Conservation (phyloP, 30 jellyfish, hydroid and myxozoan genomes). For the Catostylus mosaicus region DNA sequence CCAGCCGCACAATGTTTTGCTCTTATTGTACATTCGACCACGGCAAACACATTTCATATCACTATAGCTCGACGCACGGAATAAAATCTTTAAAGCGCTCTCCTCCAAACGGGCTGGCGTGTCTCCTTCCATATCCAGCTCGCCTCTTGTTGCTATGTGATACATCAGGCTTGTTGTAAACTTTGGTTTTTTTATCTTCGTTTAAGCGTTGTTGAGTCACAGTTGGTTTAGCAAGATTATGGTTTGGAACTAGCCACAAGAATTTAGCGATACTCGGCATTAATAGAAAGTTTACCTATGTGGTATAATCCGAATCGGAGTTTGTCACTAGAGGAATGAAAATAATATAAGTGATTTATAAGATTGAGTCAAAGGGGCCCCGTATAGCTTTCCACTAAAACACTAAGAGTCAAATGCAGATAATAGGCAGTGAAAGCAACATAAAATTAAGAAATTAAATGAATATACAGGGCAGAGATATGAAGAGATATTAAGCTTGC, state of each 20-base stretch:
- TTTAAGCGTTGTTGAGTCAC: no score
- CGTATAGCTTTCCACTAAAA: no score
- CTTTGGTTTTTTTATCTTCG: neutral
- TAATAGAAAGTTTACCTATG: neutral
- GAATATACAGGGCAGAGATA: no score
- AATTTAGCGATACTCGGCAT: neutral
- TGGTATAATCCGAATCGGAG: no score
- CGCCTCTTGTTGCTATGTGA: constrained; percentile 2
- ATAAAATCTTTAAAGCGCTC: constrained; percentile 15
- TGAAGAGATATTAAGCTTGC: no score
- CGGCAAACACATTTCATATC: neutral
- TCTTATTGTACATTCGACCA: neutral
- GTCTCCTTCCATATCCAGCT: constrained; percentile 36
- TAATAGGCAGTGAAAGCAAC: no score
- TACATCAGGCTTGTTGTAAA: neutral
- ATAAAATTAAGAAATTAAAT: no score
- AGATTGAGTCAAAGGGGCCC: no score
- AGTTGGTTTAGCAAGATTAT: no score
- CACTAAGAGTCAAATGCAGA: no score
- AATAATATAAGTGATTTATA: no score
- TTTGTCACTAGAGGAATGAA: no score
- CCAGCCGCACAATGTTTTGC: constrained; percentile 24
- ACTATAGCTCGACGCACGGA: neutral
- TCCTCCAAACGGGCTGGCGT: constrained; percentile 9
- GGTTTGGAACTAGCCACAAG: neutral